These are phyloP conservation scores for Pagrus major DNA, from an alignment of 2,113 vertebrate species.

Conservation along the genomic window DNA sequence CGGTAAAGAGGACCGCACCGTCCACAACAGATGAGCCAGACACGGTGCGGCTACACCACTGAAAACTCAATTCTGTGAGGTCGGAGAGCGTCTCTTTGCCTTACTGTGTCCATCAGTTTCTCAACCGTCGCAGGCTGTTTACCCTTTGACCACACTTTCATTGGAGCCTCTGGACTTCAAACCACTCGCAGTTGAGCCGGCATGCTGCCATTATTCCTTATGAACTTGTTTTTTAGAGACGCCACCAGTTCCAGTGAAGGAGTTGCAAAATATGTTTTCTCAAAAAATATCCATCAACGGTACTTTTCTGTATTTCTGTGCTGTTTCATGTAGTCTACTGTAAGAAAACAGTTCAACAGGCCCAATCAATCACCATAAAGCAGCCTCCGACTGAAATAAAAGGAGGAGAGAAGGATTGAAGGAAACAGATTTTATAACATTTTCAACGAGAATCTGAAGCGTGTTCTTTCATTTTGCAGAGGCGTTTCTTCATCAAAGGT, in stretches of 20 bases:
- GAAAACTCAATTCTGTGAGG: conserved; percentile 7
- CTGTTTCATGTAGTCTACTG: neutral
- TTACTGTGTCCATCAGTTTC: neutral
- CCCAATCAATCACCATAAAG: too few species aligned
- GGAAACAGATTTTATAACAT: too few species aligned
- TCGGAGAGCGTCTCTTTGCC: neutral
- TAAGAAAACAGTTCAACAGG: neutral
- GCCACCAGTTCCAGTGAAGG: neutral
- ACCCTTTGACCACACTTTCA: neutral
- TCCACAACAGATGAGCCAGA: neutral
- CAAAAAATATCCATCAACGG: neutral
- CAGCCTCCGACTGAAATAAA: too few species aligned
- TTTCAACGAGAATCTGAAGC: too few species aligned
- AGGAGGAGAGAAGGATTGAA: too few species aligned
- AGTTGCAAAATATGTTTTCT: neutral
- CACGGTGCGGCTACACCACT: neutral
- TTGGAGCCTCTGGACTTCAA: neutral
- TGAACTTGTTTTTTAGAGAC: neutral
- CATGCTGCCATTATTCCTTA: neutral
- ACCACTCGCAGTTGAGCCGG: neutral
- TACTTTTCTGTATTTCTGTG: neutral
- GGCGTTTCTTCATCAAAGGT: too few species aligned
- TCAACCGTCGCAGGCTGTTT: neutral
- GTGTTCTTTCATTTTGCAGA: too few species aligned
- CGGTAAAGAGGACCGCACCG: neutral